Evolutionary conservation across 1,140 invertebrate genomes (phyloP), one percentile per base, ranked within the genome.

Genomic region (Polypedilum pembai): DNA sequence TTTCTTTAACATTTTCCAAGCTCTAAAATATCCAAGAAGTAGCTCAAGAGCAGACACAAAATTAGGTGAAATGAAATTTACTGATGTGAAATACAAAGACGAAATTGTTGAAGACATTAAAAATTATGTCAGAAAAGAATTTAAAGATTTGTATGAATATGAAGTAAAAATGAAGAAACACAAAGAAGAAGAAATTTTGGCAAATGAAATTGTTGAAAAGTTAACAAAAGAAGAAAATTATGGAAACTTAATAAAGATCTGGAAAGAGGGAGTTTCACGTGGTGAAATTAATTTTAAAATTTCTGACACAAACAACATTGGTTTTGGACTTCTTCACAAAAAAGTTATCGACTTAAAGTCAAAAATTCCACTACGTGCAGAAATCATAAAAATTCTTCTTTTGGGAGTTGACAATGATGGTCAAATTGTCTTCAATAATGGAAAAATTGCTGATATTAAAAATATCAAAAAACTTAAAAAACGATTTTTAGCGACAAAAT

Each of bases 381-480:
- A 56, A 56, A 56, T 56, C 4, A 56, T 56, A 4, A n/a, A 12
- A 15, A n/a, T 15, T 15, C 1, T 56, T 12, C 12, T 56, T 3
- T n/a, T 56, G 12, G 45, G 45, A 1, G 10, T 8, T 12, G 45
- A 56, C n/a, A n/a, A 12, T 56, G 45, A 56, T 15, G 12, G 12
- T 1, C 45, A 56, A 15, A 15, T 56, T 56, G 45, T 56, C 12
- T 56, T 15, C 12, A 56, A 56, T 56, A 56, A 56, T 56, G 45
- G 45, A 12, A 4, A 56, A 15, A 12, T 56, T 8, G 45, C 45
- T 15, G 45, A 56, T 12, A 56, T 56, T 12, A 56, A 56, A 15
- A 56, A 56, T 3, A 56, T 56, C 45, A 56, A 56, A 56, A 56
- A 56, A n/a, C n/a, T n/a, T 15, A 56, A 56, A 56, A 56, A n/a